phyloP scores from a whole-genome alignment of 2,888 invertebrate genomes.

The Steinernema carpocapsae region DNA sequence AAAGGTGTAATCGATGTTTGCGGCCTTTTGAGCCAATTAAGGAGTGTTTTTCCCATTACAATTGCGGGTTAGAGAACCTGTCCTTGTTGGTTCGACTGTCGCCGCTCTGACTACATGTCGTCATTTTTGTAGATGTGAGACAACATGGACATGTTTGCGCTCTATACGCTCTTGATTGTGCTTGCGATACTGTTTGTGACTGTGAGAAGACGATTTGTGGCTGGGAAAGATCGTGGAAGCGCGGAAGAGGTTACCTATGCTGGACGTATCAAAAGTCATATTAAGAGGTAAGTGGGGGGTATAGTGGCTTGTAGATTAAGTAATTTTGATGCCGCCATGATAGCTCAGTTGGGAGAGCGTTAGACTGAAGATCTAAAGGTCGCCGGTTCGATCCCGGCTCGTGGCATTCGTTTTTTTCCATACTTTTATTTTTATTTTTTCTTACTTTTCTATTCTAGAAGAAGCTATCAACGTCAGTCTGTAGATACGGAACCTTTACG shows the following conservation, averaged over 20 bases:
- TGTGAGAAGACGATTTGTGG: not conserved
- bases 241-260: not conserved
- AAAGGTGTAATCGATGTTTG: not conserved
- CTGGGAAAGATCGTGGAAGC: not conserved
- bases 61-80: constrained; percentile 8
- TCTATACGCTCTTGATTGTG: constrained; percentile 8
- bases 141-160: constrained; percentile 20
- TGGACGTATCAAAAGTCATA: not conserved
- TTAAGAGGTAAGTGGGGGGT: constrained; percentile 5
- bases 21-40: constrained; percentile 5
- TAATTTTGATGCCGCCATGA: constrained; percentile 46
- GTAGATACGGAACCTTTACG: not conserved
- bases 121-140: constrained; percentile 12
- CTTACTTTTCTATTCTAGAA: too few species aligned
- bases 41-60: constrained; percentile 9
- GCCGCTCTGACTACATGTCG: not conserved
- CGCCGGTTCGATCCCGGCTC: constrained; percentile 69
- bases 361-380: constrained; percentile 69
- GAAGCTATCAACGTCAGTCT: constrained; percentile 8
- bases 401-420: constrained; percentile 52
- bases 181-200: not conserved
- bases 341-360: constrained; percentile 70
- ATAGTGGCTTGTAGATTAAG: not conserved
- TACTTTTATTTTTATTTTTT: not conserved
- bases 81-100: not conserved